Base-by-base conservation (phyloP, 2,888 invertebrate genomes). In the Vanessa cardui region DNA sequence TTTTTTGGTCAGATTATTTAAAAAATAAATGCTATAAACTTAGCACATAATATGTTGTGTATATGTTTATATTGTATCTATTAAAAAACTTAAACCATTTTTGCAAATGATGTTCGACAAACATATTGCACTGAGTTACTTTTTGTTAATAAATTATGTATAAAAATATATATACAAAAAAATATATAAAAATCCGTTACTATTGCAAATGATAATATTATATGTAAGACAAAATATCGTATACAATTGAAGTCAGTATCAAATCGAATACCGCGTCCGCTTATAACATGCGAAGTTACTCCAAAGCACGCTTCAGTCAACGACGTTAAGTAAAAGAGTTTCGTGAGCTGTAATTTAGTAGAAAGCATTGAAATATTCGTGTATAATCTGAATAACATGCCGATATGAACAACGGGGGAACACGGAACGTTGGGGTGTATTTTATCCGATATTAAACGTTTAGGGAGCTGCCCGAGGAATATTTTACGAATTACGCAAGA, bases 331-430 rank as follows among this genome's bases (percentile, higher is more conserved):
- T 87, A 87, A 89, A 90, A 90, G 88, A 88, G 86, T 88, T 87
- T 82, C 90, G 89, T 90, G 88, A 84, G 86, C 87, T 88, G 89
- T 92, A 92, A 92, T 92, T 92, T 92, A 90, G 90, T 91, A 92
- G 90, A 92, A 90, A 92, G 92, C 92, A 91, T 92, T 91, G 92
- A 92, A 92, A 91, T 91, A 91, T 92, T 92, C 92, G 90, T 92
- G 92, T 92, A 89, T 92, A 92, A 91, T 92, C 90, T 90, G 89
- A 91, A 92, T 92, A 92, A 92, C 92, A 92, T 92, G 91, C 88
- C 90, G 87, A 92, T 92, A 92, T 92, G 92, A 92, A 90, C 91
- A 90, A 88, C 92, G 90, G 89, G 90, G 91, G 90, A 88, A 77
- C 70, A 65, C 76, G 82, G 80, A 84, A 87, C 90, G 87, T 82